Base-by-base conservation (phyloP, 1,140 invertebrate genomes). In the Drosophila sproati region DNA sequence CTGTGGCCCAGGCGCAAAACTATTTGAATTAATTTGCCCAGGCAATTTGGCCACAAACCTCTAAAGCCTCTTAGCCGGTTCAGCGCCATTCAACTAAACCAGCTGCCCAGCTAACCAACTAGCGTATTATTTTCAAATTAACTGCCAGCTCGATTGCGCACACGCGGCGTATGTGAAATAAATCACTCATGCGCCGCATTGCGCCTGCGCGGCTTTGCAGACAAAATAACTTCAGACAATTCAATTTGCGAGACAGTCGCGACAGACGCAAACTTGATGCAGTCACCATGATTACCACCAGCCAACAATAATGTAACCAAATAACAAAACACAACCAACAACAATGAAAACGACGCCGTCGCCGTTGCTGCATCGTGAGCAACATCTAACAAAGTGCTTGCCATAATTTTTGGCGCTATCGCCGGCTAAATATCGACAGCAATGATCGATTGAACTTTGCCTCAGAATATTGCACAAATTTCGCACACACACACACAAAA, bases 361-460 rank as follows among this genome's bases (percentile, higher is more conserved):
- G 41, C 12, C 41, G 31, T 8, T 10, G 52, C 45, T 41, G 37
- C 48, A 55, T 70, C 56, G 66, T 67, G 74, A 39, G 73, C 77
- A 76, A 79, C 81, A 85, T 85, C 89, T 88, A 88, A 88, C 83
- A 88, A 88, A 88, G 80, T 89, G 83, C 82, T 88, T 88, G 83
- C 83, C 85, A 88, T 88, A 88, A 88, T 88, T 88, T 56, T 82
- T 80, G 80, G 70, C 80, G 80, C 85, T 88, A 88, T 88, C 83
- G 77, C 73, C 73, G 29, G 70, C 83, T 87, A 88, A 88, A 87
- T 87, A 87, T 87, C 82, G 80, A 82, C 80, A 79, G 76, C 76
- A 88, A 89, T 88, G 85, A 88, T 88, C 83, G 83, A 88, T 88
- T 89, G 83, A 88, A 88, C 85, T 88, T 89, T 88, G 83, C 59